Base-by-base conservation (phyloP, 2,797 vertebrate genomes). In the Danio choprae region DNA sequence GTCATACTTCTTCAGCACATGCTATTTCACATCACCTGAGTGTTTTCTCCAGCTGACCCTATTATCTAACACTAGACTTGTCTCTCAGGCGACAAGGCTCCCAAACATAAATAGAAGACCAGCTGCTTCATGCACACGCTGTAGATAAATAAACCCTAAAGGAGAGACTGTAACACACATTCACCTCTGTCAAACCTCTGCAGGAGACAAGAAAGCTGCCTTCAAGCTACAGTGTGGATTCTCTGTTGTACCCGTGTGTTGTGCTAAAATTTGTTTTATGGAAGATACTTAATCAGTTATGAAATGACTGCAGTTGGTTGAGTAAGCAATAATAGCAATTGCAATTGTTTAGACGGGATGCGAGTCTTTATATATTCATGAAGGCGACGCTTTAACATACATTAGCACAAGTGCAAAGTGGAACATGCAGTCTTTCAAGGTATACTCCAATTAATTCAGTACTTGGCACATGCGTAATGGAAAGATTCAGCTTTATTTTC, bases 21-120 rank as follows among this genome's bases (percentile, higher is more conserved):
- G 89, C 89, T 89, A 86, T 81, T 83, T 80, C 85, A 90, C 80
- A 88, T 87, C 88, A 92, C 90, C 90, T 91, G 88, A 89, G 84
- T 67, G 74, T 69, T 80, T 89, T 90, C 87, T 88, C 86, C 85
- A 88, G 81, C 87, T 36, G 81, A 92, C 88, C 87, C 70, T 77
- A 83, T 89, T 84, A 80, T 85, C 79, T 87, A 87, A 89, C 76
- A 0, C 59, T 6, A 75, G 20, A 29, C 56, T 73, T 60, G 63
- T 78, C 36, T 67, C 81, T 74, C 51, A 51, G 81, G 77, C 75
- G 44, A 78, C 76, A 6, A 22, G n/a, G 13, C 60, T 43, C 38
- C n/a, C 69, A 73, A 80, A 80, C 78, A 80, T 73, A 80, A 80
- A 80, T 20, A 74, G 70, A 58, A n/a, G 10, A 40, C 59, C 81